Conservation (phyloP, 2,113 vertebrate species). For the Azemiops feae region DNA sequence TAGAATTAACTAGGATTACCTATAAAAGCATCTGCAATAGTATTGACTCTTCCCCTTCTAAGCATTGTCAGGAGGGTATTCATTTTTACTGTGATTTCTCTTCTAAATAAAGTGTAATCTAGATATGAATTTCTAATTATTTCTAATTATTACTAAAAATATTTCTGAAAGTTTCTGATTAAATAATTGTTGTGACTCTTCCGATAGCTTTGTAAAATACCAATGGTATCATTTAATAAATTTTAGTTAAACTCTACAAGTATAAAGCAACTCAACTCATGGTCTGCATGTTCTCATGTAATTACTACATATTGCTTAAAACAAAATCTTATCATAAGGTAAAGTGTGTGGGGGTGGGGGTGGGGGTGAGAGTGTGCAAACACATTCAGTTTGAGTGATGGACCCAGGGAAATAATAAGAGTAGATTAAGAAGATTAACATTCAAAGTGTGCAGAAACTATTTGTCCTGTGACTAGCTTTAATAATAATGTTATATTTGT, state of each 20-base stretch:
- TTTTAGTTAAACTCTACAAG: neutral
- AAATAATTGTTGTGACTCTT: neutral
- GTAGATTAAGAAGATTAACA: neutral
- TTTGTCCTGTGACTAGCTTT: neutral
- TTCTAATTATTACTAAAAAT: neutral
- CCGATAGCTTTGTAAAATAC: neutral
- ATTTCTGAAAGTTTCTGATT: neutral
- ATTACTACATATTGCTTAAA: neutral
- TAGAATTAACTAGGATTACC: neutral
- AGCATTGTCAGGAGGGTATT: neutral
- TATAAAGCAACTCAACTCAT: neutral
- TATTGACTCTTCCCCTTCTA: neutral
- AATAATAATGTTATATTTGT: neutral
- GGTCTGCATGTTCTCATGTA: neutral
- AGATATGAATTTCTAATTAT: neutral
- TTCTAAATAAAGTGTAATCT: neutral
- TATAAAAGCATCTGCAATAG: neutral
- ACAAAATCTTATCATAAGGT: neutral
- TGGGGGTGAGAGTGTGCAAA: rapidly evolving
- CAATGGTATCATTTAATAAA: neutral
- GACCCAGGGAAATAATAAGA: neutral
- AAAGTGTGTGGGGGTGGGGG: neutral
- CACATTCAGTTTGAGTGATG: neutral
- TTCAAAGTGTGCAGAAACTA: neutral
- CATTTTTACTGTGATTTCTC: neutral